Conservation (phyloP, 2,888 invertebrate species). For the Saturnia pavonia region DNA sequence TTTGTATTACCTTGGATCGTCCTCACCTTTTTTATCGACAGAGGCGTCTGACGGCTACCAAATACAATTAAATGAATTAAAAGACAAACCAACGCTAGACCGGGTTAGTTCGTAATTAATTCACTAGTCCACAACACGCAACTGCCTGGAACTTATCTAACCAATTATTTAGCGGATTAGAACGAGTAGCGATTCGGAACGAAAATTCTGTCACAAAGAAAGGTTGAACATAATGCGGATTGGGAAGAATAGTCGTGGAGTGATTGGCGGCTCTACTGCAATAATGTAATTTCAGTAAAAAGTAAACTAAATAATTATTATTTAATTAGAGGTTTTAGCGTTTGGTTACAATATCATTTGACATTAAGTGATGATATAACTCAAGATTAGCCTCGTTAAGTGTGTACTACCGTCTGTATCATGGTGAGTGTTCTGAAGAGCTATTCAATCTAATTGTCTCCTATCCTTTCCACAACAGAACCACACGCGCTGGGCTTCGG, state of each 20-base stretch:
- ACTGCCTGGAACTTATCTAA: not conserved
- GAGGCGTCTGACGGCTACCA: conserved; percentile 14
- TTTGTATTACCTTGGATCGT: not conserved
- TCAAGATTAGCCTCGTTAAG: too few relatives aligned
- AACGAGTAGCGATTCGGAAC: not conserved
- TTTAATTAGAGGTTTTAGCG: too few relatives aligned
- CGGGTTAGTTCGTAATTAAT: conserved; percentile 38
- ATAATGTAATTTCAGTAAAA: not conserved
- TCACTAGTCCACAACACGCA: conserved; percentile 24
- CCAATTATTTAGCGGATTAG: not conserved
- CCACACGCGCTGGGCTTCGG: too few relatives aligned
- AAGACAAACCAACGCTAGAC: conserved; percentile 26
- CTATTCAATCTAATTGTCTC: too few relatives aligned
- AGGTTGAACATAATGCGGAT: not conserved
- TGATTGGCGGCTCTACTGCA: not conserved
- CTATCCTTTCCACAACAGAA: too few relatives aligned
- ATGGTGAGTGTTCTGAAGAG: too few relatives aligned
- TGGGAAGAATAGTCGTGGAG: not conserved
- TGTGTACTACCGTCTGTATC: too few relatives aligned
- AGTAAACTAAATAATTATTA: not conserved
- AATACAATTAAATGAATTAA: conserved; percentile 18
- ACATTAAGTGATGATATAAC: too few relatives aligned
- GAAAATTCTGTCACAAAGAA: not conserved
- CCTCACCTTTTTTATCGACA: too few relatives aligned
- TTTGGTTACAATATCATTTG: too few relatives aligned